phyloP scores from a whole-genome alignment of 1,140 invertebrate genomes.

The Eubasilissa regina region DNA sequence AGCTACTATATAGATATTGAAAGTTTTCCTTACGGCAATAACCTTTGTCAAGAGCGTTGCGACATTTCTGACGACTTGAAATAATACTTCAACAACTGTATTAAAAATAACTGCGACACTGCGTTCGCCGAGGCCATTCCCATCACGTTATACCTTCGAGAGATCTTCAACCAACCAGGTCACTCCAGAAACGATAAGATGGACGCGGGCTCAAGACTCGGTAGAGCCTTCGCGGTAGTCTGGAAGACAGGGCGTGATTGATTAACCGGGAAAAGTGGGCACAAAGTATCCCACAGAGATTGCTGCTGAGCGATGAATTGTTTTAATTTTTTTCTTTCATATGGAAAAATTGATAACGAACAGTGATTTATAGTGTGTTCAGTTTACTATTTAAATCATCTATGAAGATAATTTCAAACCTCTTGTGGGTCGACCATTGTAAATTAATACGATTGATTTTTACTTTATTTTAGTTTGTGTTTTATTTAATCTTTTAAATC shows the following conservation, averaged over 20 bases:
- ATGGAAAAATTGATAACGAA: slow-evolving; percentile 49
- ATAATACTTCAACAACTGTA: not conserved
- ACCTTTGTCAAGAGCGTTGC: not conserved
- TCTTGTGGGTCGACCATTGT: slow-evolving; percentile 23
- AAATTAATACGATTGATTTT: slow-evolving; percentile 29
- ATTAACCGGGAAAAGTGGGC: slow-evolving; percentile 9
- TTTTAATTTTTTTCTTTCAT: slow-evolving; percentile 45
- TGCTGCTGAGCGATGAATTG: slow-evolving; percentile 47
- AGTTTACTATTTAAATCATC: slow-evolving; percentile 38
- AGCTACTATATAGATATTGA: too few relatives aligned
- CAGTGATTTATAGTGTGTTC: slow-evolving; percentile 45
- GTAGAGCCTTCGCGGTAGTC: slow-evolving; percentile 4
- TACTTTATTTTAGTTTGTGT: slow-evolving; percentile 15
- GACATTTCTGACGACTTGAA: not conserved
- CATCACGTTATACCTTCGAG: not conserved
- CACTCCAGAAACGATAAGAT: slow-evolving; percentile 16
- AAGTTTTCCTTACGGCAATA: not conserved
- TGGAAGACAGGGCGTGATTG: slow-evolving; percentile 36
- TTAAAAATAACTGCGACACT: not conserved
- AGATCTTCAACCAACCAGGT: not conserved
- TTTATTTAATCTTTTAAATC: too few relatives aligned
- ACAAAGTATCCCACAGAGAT: slow-evolving; percentile 38
- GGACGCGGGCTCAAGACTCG: not conserved
- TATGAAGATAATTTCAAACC: slow-evolving; percentile 24
- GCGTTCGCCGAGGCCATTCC: not conserved